Evolutionary conservation across 1,140 invertebrate genomes (phyloP).

Genomic region (Euwallacea fornicatus): DNA sequence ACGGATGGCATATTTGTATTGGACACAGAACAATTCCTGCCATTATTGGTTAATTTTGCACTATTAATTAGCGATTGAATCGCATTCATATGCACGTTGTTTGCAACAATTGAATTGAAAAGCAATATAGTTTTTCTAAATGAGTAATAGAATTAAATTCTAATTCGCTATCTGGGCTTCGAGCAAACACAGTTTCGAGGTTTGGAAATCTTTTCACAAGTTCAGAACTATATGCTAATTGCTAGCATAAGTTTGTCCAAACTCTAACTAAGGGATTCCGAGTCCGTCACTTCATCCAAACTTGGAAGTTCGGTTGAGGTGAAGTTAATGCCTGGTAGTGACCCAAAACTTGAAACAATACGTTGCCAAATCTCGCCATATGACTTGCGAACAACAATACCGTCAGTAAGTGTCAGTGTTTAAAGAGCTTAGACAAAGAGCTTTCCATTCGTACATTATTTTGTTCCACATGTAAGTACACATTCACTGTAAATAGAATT

Average conservation of each 20-base stretch:
- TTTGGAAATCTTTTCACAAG: no score
- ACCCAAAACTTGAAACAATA: constrained; percentile 16
- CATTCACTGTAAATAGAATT: no score
- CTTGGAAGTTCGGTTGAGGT: constrained; percentile 1
- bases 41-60: not conserved
- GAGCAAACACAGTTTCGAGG: no score
- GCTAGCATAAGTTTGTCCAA: constrained; percentile 5
- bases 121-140: no score
- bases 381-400: constrained; percentile 13
- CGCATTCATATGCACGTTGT: no score
- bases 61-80: not conserved
- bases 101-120: no score
- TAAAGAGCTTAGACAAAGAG: constrained; percentile 4
- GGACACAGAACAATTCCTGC: not conserved
- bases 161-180: no score
- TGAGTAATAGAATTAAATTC: no score
- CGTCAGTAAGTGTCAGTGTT: constrained; percentile 1
- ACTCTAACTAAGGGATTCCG: constrained; percentile 15
- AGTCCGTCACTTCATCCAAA: constrained; percentile 17
- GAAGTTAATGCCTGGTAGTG: constrained; percentile 12
- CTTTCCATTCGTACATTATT: not conserved
- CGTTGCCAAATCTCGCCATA: constrained; percentile 19
- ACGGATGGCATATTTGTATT: constrained; percentile 3
- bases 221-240: constrained; percentile 15
- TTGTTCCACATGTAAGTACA: no score